These are phyloP conservation scores for Melanotaenia duboulayi DNA, from an alignment of 2,113 vertebrate species.

Conservation along the genomic window DNA sequence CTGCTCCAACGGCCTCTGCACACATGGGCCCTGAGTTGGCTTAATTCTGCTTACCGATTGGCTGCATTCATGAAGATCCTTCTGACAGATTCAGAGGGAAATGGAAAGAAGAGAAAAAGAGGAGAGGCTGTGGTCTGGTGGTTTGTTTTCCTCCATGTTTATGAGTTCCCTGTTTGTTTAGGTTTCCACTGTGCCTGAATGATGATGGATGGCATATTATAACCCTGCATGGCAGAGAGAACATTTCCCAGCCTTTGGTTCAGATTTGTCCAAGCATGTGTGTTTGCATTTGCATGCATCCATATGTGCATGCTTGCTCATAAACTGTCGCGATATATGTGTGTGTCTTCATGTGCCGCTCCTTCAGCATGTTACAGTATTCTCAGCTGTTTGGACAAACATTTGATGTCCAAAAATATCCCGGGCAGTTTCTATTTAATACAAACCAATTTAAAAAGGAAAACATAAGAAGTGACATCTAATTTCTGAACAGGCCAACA, in stretches of 20 bases:
- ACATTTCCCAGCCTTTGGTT: constrained; percentile 91
- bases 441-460: not conserved
- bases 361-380: constrained; percentile 11
- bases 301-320: constrained; percentile 34
- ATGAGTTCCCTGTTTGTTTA: constrained; percentile 41
- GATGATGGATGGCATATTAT: constrained; percentile 77
- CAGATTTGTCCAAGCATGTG: constrained; percentile 71
- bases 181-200: constrained; percentile 70
- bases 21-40: constrained; percentile 69
- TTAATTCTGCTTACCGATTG: constrained; percentile 18
- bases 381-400: constrained; percentile 29
- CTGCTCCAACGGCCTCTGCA: constrained; percentile 42
- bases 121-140: constrained; percentile 45
- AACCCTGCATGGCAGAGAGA: constrained; percentile 98
- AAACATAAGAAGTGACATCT: constrained; percentile 15
- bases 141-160: constrained; percentile 47
- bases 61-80: constrained; percentile 32
- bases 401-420: constrained; percentile 30
- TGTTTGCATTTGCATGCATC: constrained; percentile 53
- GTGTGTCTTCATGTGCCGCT: constrained; percentile 17
- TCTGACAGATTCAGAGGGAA: constrained; percentile 24
- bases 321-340: constrained; percentile 12
- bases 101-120: constrained; percentile 26
- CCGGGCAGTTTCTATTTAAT: constrained; percentile 49
- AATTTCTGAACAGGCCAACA: constrained; percentile 48